Evolutionary conservation across 2,797 vertebrate species (phyloP).

Genomic region (Gobio occitaniae): DNA sequence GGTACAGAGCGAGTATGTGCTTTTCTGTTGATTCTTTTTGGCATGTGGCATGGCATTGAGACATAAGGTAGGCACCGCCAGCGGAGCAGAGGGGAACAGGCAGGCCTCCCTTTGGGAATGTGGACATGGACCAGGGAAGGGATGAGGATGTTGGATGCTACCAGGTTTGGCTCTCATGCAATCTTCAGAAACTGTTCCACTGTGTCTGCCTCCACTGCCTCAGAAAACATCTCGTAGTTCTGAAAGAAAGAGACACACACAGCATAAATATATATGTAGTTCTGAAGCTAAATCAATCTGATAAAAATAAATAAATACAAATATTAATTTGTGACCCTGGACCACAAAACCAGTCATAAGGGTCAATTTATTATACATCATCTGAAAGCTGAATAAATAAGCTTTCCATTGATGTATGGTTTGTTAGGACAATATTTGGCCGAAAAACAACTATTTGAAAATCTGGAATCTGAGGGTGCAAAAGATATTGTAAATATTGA

Average conservation of each 20-base stretch:
- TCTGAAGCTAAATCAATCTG: background rate
- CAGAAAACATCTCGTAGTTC: slow-evolving; percentile 91
- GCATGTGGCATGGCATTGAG: slow-evolving; percentile 77
- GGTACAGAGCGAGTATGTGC: slow-evolving; percentile 58
- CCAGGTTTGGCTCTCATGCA: slow-evolving; percentile 74
- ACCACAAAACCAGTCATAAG: no score
- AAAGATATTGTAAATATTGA: no score
- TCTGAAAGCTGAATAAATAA: no score
- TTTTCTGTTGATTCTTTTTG: slow-evolving; percentile 75
- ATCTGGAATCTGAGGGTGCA: no score
- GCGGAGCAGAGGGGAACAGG: slow-evolving; percentile 57
- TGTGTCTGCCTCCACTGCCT: slow-evolving; percentile 90
- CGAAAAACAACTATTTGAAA: no score
- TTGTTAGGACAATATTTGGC: no score
- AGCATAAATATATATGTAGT: background rate
- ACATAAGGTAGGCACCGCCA: slow-evolving; percentile 55
- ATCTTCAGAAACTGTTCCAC: slow-evolving; percentile 93
- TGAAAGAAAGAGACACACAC: slow-evolving; percentile 66
- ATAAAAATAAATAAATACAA: background rate
- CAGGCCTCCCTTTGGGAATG: slow-evolving; percentile 50
- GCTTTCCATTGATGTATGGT: no score
- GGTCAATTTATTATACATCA: no score
- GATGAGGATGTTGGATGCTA: slow-evolving; percentile 40
- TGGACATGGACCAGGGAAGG: background rate
- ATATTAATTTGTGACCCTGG: background rate